Evolutionary conservation across 2,888 invertebrate genomes (phyloP), one percentile per base, ranked within the genome.

Genomic region (Melieria omissa): DNA sequence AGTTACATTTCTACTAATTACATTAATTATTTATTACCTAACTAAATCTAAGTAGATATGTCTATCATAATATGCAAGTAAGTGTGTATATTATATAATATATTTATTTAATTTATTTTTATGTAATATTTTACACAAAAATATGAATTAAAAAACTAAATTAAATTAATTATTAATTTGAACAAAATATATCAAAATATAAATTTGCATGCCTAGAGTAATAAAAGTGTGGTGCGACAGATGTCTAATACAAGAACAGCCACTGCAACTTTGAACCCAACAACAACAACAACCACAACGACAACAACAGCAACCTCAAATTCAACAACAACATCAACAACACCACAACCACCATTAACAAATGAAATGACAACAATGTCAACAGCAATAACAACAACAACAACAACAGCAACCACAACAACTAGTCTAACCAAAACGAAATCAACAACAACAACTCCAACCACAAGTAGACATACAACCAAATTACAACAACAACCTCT

Each of bases 401-500:
- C 73, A 75, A 76, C 75, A 78, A 74, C 65, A 78, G 71, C 65
- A 55, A 72, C 71, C 61, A 52, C 46, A 54, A 74, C 72, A 69
- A 77, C 79, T 78, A 78, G 75, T 69, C 75, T 75, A 74, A 75
- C 74, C 52, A 72, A 75, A 71, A 76, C 69, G 60, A 71, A 70
- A 66, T 73, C 70, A 60, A 74, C 77, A 74, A 70, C 75, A 73
- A 74, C 78, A 75, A 74, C 76, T 61, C 41, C 52, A 64, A 64
- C 78, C 75, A 77, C 76, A 75, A 73, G 74, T 73, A 78, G 78
- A 76, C 70, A 83, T 68, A 75, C 68, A 74, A 78, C 55, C 44
- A 78, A 77, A 76, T 83, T 86, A 77, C 86, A 86, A 81, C 86
- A 83, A 80, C 86, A 87, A 82, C 86, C 86, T 79, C 80, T 87